Evolutionary conservation across 2,888 invertebrate species (phyloP), one percentile per base, ranked within the genome.

Genomic region (Cataglyphis cursor): DNA sequence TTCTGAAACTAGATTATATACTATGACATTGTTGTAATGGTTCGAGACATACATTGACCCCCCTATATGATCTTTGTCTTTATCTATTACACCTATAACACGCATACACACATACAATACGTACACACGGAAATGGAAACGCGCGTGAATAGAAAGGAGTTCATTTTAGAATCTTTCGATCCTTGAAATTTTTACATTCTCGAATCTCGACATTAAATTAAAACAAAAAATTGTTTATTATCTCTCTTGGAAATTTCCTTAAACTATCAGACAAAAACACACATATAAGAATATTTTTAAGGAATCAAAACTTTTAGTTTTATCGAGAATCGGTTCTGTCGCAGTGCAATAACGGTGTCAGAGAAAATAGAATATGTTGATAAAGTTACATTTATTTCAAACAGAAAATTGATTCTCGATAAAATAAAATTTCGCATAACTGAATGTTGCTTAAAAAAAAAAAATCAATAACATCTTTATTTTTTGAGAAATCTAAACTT

Each of bases 11-110:
- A 90, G 84, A 91, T 87, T 88, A 44, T 88, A 44, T 44, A 84
- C 83, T 86, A 87, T 87, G 85, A 89, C 84, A 82, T 90, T 90
- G 90, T 88, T 90, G 90, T 90, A 89, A 90, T 90, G 90, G 89
- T 88, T 90, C 90, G 90, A 90, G 84, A 90, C 87, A 85, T 90
- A 88, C 87, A 86, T 87, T 90, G 85, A 90, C 86, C 88, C n/a
- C 48, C 48, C 48, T n/a, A 6, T 90, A 88, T 90, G 84, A 90
- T 89, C 89, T 89, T 72, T 90, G 90, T 89, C 90, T 90, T 88
- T 87, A 83, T 82, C 88, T 89, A 87, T 87, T 65, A 65, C 18
- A 68, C 74, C 61, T 24, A 80, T 54, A 41, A n/a, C 81, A 83
- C 57, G 38, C 28, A 59, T 48, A 59, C 18, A 57, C 61, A 73